Evolutionary conservation across 2,888 invertebrate genomes (phyloP), one percentile per base, ranked within the genome.

Genomic region (Pyrgus malvae): DNA sequence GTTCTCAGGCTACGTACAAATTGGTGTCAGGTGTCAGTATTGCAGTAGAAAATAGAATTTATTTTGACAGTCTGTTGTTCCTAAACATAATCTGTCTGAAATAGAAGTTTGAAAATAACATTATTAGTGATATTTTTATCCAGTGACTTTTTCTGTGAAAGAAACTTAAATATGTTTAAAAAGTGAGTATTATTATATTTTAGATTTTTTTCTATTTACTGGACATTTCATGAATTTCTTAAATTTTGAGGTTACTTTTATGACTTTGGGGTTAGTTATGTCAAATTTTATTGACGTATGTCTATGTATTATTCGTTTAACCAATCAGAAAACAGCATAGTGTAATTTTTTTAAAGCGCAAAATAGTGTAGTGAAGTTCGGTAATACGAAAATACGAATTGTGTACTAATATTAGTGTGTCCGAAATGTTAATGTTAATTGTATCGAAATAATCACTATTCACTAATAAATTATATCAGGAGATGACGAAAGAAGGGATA

Each of bases 121-220:
- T n/a, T n/a, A n/a, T n/a, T n/a, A n/a, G n/a, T n/a, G n/a, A n/a
- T n/a, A 38, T 23, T 53, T 31, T 38, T 53, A 9, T 54, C 14
- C 14, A 45, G 53, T 53, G 53, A 53, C 19, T 45, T 54, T 16
- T 33, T 17, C 16, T 11, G 27, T 31, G 45, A 5, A 23, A 16
- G 40, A 31, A 17, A 12, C 46, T 23, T 14, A 70, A 82, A 63
- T 61, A 90, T 90, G 90, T 90, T 90, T 60, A 90, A 90, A 70
- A 90, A 90, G 90, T 90, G 72, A 90, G 90, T 90, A 56, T 11
- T 12, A 7, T 5, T 21, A 40, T 12, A 1, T 23, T 8, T 7
- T 2, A 40, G 19, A 40, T 6, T 7, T 12, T 23, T 11, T 0
- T 19, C 9, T 5, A 11, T n/a, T 5, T 12, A 23, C 23, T 21